A percentile compares a stretch with the other conserved stretches of the same genome.
Evolutionary conservation across 2,888 invertebrate species (phyloP).

Genomic region (Adelphocoris suturalis): DNA sequence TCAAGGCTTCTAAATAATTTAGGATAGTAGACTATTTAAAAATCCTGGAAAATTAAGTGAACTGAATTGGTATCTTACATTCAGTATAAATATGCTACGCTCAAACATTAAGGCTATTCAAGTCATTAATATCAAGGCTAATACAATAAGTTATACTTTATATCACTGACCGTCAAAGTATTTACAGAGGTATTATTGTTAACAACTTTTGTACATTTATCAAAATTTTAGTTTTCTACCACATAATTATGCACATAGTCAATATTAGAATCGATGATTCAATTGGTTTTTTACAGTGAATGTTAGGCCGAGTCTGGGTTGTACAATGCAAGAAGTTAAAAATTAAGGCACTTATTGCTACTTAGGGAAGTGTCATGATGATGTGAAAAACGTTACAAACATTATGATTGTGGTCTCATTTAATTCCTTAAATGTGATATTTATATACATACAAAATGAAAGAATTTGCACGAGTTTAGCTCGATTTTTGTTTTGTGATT

Average conservation of each 20-base stretch:
- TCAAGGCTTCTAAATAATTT: not conserved
- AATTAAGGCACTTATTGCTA: constrained; percentile 61
- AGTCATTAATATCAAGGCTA: constrained; percentile 38
- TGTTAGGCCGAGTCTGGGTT: constrained; percentile 60
- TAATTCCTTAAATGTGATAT: constrained; percentile 15
- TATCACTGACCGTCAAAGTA: constrained; percentile 46
- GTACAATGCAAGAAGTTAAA: constrained; percentile 57
- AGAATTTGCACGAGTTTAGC: not conserved
- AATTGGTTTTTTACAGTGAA: constrained; percentile 15
- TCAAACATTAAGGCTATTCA: constrained; percentile 42
- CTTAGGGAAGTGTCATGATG: constrained; percentile 34
- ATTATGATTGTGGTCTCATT: constrained; percentile 4
- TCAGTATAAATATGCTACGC: constrained; percentile 15
- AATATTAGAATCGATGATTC: not conserved
- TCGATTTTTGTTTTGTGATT: constrained; percentile 18
- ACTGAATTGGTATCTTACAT: not conserved
- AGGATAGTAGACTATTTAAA: not conserved
- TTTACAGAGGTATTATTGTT: constrained; percentile 53
- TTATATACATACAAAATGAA: constrained; percentile 12
- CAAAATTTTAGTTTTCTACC: not conserved
- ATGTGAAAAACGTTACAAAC: not conserved
- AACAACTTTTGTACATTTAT: constrained; percentile 10
- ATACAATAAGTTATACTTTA: constrained; percentile 12
- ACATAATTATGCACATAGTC: constrained; percentile 1
- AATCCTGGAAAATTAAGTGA: constrained; percentile 29